Conservation (phyloP, 2,113 vertebrate genomes). For the Herpetotheres cachinnans region DNA sequence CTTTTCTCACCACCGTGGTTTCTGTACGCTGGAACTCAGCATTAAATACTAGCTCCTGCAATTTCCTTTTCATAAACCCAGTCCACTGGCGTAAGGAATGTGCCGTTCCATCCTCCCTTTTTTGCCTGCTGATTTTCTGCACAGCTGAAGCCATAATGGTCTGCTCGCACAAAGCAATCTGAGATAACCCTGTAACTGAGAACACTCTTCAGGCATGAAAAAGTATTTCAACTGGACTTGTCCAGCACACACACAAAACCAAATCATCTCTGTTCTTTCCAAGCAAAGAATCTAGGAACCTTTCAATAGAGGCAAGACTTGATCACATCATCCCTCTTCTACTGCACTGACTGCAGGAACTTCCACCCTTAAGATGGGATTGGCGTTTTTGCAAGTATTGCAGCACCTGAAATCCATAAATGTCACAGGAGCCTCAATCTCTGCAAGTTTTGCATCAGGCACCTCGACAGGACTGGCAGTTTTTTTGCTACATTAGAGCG, state of each 20-base stretch:
- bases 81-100: neutral
- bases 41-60: neutral
- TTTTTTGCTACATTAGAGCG: neutral
- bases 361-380: neutral
- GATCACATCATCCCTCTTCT: neutral
- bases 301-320: neutral
- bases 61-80: neutral
- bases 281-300: neutral
- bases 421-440: neutral
- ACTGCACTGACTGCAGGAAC: neutral
- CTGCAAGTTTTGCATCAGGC: neutral
- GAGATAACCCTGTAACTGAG: neutral
- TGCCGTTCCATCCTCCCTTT: neutral
- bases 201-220: neutral
- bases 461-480: neutral
- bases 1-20: neutral
- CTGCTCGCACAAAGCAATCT: neutral
- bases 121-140: neutral
- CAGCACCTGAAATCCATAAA: neutral
- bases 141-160: rapidly evolving
- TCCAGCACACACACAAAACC: neutral
- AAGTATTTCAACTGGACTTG: neutral
- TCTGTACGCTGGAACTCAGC: neutral
- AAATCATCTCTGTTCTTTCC: neutral
- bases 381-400: neutral